Conservation (phyloP, 1,140 invertebrate genomes). For the Hormaphis cornu region DNA sequence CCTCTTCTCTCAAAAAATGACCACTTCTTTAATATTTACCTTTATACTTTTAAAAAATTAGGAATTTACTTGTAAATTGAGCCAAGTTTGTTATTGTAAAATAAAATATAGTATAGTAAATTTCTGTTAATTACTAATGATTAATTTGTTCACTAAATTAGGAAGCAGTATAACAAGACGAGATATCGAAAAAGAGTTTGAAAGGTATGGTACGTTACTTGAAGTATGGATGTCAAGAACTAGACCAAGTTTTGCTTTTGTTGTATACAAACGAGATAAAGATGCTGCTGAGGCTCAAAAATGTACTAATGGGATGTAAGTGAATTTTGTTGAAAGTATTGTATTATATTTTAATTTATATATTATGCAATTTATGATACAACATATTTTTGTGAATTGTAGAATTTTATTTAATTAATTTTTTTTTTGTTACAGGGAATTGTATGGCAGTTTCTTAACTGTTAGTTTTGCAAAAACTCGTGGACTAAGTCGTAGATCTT, state of each 20-base stretch:
- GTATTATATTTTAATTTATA: not conserved
- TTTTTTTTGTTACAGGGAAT: slow-evolving; percentile 18
- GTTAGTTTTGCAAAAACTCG: slow-evolving; percentile 34
- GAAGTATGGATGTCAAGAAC: slow-evolving; percentile 35
- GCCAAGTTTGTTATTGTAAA: not conserved
- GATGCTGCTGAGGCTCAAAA: slow-evolving; percentile 34
- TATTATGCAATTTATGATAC: not conserved
- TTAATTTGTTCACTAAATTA: slow-evolving; percentile 8
- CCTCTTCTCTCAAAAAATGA: no score
- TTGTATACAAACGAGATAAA: slow-evolving; percentile 33
- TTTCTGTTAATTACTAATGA: slow-evolving; percentile 6
- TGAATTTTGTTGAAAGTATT: not conserved
- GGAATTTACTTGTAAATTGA: not conserved
- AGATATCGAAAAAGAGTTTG: slow-evolving; percentile 32
- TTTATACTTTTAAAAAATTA: not conserved
- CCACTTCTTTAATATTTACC: no score
- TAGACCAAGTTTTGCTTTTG: slow-evolving; percentile 34
- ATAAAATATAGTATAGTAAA: not conserved
- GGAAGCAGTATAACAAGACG: slow-evolving; percentile 29
- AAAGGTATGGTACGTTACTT: slow-evolving; percentile 32
- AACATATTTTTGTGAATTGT: not conserved
- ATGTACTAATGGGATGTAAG: slow-evolving; percentile 33
- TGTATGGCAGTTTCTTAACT: slow-evolving; percentile 32
- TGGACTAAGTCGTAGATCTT: slow-evolving; percentile 21
- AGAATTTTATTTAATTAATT: not conserved